A percentile compares a stretch with the other conserved stretches of the same genome.
These are phyloP conservation scores for Metacarcinus magister DNA, from an alignment of 2,888 invertebrate species.

Conservation along the genomic window DNA sequence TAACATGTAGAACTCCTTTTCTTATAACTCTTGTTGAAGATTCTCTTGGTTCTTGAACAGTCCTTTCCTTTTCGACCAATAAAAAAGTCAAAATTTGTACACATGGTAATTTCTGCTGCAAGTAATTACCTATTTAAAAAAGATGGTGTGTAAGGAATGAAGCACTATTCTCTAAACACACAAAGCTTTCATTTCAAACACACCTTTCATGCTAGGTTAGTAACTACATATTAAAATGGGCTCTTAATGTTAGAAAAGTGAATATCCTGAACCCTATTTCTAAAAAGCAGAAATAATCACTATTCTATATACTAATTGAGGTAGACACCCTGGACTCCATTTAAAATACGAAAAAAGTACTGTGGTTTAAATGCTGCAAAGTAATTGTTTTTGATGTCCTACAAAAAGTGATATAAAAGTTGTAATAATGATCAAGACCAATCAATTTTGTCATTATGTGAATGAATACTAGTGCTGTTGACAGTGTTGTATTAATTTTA, in stretches of 20 bases:
- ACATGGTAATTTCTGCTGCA: neutral
- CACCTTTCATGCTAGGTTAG: constrained; percentile 5
- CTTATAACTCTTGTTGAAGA: constrained; percentile 2
- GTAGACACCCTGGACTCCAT: constrained; percentile 53
- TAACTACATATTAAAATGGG: neutral
- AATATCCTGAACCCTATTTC: constrained; percentile 10
- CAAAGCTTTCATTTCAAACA: neutral
- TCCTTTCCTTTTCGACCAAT: neutral
- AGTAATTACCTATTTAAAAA: too few species aligned
- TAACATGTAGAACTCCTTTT: neutral
- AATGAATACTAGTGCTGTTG: neutral
- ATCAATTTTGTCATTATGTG: neutral
- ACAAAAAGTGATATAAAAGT: neutral
- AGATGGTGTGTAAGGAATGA: neutral
- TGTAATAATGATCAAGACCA: neutral
- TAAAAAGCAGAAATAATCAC: neutral
- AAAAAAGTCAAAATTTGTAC: neutral
- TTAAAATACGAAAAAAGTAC: neutral
- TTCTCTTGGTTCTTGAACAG: neutral
- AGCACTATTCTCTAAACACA: neutral
- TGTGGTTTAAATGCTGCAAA: neutral
- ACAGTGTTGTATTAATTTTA: too few species aligned
- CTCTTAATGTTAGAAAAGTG: neutral
- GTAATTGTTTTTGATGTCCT: neutral
- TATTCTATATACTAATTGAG: neutral